Percentiles rank a stretch among this genome's conserved stretches.
Conservation (phyloP, 2,113 vertebrate genomes). For the Clinocottus analis region DNA sequence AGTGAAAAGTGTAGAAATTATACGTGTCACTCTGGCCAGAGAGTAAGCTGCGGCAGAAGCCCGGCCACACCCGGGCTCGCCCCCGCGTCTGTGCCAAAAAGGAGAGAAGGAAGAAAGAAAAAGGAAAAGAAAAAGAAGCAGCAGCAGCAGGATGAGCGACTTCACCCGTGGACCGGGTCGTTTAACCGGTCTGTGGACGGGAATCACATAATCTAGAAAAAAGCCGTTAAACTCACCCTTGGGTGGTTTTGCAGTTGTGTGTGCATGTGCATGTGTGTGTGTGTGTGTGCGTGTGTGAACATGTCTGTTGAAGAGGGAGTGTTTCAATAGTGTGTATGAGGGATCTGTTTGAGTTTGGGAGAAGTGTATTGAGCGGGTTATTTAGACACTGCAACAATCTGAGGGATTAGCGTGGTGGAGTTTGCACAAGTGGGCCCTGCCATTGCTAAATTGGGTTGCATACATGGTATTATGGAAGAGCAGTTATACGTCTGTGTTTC, state of each 20-base stretch:
- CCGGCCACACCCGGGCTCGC: constrained; percentile 68
- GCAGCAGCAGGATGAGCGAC: constrained; percentile 39
- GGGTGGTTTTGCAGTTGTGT: constrained; percentile 42
- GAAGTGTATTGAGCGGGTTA: constrained; percentile 27
- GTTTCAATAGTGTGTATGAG: constrained; percentile 52
- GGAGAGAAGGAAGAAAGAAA: background rate
- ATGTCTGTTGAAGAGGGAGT: constrained; percentile 51
- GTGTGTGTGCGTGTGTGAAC: constrained; percentile 52
- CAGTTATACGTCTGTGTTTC: background rate
- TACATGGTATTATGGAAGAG: constrained; percentile 4
- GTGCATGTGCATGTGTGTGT: constrained; percentile 38
- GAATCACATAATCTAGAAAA: constrained; percentile 54
- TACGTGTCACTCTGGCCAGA: constrained; percentile 68
- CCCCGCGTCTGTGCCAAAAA: constrained; percentile 68
- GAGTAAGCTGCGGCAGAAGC: constrained; percentile 74
- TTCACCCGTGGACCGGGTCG: constrained; percentile 65
- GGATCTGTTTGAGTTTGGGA: constrained; percentile 60
- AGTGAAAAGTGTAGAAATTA: constrained; percentile 82
- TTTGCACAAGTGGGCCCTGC: constrained; percentile 62
- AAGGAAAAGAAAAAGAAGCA: background rate
- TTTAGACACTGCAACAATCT: constrained; percentile 46
- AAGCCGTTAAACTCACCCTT: constrained; percentile 71
- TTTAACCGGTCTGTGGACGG: constrained; percentile 65
- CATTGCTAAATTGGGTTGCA: constrained; percentile 50
- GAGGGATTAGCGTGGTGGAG: constrained; percentile 52